A percentile compares a stretch with the other conserved stretches of the same genome.
These are phyloP conservation scores for Enteromius mattozi DNA, from an alignment of 2,797 vertebrate species.

Conservation along the genomic window DNA sequence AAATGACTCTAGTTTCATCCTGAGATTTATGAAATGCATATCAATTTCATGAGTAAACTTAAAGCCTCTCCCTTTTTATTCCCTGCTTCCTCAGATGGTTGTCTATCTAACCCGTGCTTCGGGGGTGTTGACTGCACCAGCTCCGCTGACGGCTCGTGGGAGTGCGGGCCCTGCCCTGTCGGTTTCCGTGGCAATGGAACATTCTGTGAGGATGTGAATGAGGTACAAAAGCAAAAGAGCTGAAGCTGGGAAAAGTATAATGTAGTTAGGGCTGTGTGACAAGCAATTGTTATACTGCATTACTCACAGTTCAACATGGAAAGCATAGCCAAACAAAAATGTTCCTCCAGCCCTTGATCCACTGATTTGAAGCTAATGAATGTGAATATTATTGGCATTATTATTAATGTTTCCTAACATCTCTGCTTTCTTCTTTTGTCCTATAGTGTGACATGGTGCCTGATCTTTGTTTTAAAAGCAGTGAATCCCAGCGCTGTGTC, in stretches of 20 bases:
- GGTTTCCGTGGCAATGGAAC: slow-evolving; percentile 95
- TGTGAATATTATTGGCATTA: not conserved
- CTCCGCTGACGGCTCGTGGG: slow-evolving; percentile 94
- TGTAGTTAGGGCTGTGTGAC: slow-evolving; percentile 38
- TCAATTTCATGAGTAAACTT: not conserved
- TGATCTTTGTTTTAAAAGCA: slow-evolving; percentile 89
- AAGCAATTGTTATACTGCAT: not conserved
- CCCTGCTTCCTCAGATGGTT: slow-evolving; percentile 83
- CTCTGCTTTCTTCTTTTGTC: slow-evolving; percentile 2
- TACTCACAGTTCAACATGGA: slow-evolving; percentile 2
- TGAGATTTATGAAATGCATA: slow-evolving; percentile 5
- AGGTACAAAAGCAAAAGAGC: slow-evolving; percentile 77
- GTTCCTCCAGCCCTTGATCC: not conserved
- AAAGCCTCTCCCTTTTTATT: slow-evolving; percentile 26
- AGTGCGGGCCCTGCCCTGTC: slow-evolving; percentile 90
- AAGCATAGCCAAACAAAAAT: not conserved
- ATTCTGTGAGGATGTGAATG: slow-evolving; percentile 92
- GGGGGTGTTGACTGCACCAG: slow-evolving; percentile 92
- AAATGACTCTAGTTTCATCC: not conserved
- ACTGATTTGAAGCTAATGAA: not conserved
- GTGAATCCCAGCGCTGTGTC: slow-evolving; percentile 85
- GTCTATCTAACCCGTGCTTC: slow-evolving; percentile 96
- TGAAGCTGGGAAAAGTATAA: slow-evolving; percentile 24
- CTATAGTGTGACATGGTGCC: slow-evolving; percentile 89
- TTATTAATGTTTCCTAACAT: not conserved